These are phyloP conservation scores for Helarctos malayanus DNA, from an alignment of 2,797 vertebrate species.

Conservation along the genomic window DNA sequence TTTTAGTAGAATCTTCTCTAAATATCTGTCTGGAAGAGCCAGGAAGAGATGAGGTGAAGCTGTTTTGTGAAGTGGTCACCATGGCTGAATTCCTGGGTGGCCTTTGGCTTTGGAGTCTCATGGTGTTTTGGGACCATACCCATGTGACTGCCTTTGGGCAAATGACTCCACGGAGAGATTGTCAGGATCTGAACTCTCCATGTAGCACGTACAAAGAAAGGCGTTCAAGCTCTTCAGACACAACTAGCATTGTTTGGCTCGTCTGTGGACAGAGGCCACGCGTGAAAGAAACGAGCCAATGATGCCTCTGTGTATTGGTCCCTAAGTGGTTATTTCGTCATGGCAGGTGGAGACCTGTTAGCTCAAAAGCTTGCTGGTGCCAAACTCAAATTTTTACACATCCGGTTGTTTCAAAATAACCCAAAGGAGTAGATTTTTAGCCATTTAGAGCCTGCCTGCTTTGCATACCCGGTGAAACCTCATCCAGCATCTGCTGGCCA, in stretches of 20 bases:
- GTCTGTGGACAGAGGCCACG: too few species aligned
- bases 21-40: background rate
- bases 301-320: background rate
- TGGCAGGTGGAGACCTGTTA: background rate
- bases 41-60: background rate
- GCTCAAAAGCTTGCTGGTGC: background rate
- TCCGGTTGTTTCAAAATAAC: background rate
- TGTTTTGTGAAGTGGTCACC: background rate
- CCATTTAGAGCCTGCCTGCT: background rate
- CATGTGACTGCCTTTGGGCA: background rate
- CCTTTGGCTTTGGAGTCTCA: background rate
- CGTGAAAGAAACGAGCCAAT: background rate
- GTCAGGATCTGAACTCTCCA: background rate
- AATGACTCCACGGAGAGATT: background rate
- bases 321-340: background rate
- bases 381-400: background rate
- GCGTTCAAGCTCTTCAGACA: background rate
- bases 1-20: background rate
- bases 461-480: background rate
- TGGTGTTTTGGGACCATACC: background rate
- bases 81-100: background rate
- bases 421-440: background rate
- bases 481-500: background rate
- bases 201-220: background rate
- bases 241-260: background rate